Evolutionary conservation across 2,888 invertebrate genomes (phyloP).

Genomic region (Pelosia muscerda): DNA sequence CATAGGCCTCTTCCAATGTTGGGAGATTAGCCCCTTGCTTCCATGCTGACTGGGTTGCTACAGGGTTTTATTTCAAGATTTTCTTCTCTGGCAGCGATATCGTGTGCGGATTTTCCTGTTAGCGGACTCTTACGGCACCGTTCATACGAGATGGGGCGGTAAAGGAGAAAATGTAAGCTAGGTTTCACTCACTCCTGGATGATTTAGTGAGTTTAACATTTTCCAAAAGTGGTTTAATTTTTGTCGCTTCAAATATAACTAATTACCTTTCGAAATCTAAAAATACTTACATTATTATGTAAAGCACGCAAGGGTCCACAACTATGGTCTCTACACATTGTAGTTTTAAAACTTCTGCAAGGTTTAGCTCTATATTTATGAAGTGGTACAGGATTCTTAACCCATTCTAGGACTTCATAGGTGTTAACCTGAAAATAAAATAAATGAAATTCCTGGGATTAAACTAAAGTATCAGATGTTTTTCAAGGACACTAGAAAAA

Average conservation of each 20-base stretch:
- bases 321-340: slow-evolving; percentile 46
- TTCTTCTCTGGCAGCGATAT: too few relatives aligned
- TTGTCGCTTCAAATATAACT: too few relatives aligned
- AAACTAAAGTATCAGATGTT: neutral
- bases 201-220: neutral
- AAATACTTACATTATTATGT: slow-evolving; percentile 58
- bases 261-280: neutral
- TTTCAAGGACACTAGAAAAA: neutral
- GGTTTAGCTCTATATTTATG: slow-evolving; percentile 61
- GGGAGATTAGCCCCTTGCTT: too few relatives aligned
- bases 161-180: too few relatives aligned
- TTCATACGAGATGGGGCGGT: too few relatives aligned
- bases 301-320: slow-evolving; percentile 58
- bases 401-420: slow-evolving; percentile 85
- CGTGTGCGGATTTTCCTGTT: too few relatives aligned
- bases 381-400: slow-evolving; percentile 82
- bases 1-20: too few relatives aligned
- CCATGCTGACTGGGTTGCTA: too few relatives aligned
- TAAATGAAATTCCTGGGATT: neutral
- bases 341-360: slow-evolving; percentile 51
- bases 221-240: too few relatives aligned
- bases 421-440: slow-evolving; percentile 69
- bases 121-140: too few relatives aligned
- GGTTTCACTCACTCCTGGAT: neutral
- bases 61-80: too few relatives aligned